Evolutionary conservation across 2,888 invertebrate genomes (phyloP).

Genomic region (Imbricaverruca yamaguchii): DNA sequence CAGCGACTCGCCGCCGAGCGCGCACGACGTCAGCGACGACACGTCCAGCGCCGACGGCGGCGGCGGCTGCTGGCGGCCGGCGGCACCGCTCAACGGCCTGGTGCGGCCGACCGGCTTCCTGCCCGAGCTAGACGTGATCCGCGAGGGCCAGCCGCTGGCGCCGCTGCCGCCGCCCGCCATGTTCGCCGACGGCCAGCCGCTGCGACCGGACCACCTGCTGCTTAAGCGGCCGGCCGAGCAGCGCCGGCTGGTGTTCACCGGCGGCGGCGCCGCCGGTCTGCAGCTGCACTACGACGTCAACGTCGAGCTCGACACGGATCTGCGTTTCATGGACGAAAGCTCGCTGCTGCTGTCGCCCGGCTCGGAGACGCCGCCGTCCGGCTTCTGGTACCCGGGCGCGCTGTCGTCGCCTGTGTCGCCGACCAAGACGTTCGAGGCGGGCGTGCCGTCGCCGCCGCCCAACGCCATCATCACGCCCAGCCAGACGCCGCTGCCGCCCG

Average conservation of each 20-base stretch:
- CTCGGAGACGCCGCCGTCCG: constrained; percentile 64
- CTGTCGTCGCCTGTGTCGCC: constrained; percentile 35
- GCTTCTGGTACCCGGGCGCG: constrained; percentile 51
- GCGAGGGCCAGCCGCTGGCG: constrained; percentile 24
- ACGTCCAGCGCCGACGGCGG: too few species aligned
- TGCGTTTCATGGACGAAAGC: constrained; percentile 86
- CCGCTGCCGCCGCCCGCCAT: constrained; percentile 31
- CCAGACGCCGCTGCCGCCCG: constrained; percentile 39
- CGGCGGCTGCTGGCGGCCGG: constrained; percentile 23
- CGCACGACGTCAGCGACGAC: constrained; percentile 1
- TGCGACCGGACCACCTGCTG: constrained; percentile 25
- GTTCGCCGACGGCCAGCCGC: too few species aligned
- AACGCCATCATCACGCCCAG: constrained; percentile 40
- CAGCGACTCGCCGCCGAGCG: neutral
- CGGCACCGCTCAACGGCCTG: constrained; percentile 30
- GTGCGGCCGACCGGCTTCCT: constrained; percentile 52
- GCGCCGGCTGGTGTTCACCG: neutral
- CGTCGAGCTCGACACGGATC: constrained; percentile 70
- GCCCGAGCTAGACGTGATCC: constrained; percentile 15
- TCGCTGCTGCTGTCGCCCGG: constrained; percentile 71
- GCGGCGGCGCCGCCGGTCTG: constrained; percentile 49
- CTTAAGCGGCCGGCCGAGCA: constrained; percentile 27
- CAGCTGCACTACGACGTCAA: constrained; percentile 57
- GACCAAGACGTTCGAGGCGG: constrained; percentile 28
- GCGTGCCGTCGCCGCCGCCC: constrained; percentile 32